phyloP scores from a whole-genome alignment of 2,888 invertebrate species.

The Celastrina argiolus region DNA sequence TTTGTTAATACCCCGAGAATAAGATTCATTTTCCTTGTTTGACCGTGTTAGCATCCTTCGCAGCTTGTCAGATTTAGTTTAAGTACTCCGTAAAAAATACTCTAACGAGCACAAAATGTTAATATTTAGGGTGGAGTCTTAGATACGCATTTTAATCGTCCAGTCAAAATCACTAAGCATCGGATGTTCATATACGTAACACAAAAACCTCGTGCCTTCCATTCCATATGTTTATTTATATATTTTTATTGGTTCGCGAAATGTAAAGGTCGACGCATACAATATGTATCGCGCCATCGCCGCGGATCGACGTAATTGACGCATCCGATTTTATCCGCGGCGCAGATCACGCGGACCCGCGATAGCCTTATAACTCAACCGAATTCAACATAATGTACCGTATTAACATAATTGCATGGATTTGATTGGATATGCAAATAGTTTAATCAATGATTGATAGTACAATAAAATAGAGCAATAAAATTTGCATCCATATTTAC shows the following conservation, averaged over 20 bases:
- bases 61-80: not conserved
- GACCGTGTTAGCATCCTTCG: not conserved
- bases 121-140: conserved; percentile 1
- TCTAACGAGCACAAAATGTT: conserved; percentile 13
- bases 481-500: conserved; percentile 33
- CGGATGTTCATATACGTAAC: conserved; percentile 28
- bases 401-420: conserved; percentile 60
- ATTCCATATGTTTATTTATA: conserved; percentile 21
- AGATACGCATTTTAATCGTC: conserved; percentile 10
- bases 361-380: conserved; percentile 68
- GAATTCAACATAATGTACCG: conserved; percentile 59
- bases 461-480: conserved; percentile 37
- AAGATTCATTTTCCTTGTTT: not conserved
- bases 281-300: conserved; percentile 71
- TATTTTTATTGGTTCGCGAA: conserved; percentile 29
- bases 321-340: conserved; percentile 69
- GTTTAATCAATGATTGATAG: conserved; percentile 36
- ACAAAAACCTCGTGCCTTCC: conserved; percentile 25
- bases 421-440: conserved; percentile 39
- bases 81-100: not conserved
- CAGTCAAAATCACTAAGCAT: conserved; percentile 8
- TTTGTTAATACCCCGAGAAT: not conserved
- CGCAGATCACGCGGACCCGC: conserved; percentile 62
- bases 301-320: conserved; percentile 70
- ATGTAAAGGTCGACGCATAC: conserved; percentile 61